A percentile compares a stretch with the other conserved stretches of the same genome.
Conservation (phyloP, 2,113 vertebrate species). For the Amphiprion percula region DNA sequence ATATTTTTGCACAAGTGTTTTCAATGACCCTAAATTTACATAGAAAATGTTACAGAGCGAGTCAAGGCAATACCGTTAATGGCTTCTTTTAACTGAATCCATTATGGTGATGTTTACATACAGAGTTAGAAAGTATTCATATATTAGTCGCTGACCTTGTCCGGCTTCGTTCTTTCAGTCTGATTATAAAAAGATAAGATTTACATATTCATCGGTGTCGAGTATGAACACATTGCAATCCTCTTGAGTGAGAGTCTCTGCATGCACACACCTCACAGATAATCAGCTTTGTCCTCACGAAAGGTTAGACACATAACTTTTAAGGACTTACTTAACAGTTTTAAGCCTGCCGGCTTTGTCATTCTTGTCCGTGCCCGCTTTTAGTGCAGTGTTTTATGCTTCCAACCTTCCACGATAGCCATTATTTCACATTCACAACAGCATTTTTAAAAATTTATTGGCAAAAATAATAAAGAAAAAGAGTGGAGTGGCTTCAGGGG, state of each 20-base stretch:
- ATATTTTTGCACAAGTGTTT: background rate
- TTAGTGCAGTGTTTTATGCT: too few species aligned
- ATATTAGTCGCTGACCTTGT: conserved; percentile 47
- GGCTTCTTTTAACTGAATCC: conserved; percentile 31
- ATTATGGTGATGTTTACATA: conserved; percentile 46
- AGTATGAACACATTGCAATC: conserved; percentile 11
- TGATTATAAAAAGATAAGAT: conserved; percentile 45
- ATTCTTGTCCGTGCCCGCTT: too few species aligned
- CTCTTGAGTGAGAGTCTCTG: conserved; percentile 22
- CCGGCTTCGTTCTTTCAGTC: conserved; percentile 29
- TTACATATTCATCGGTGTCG: conserved; percentile 53
- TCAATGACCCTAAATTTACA: conserved; percentile 31
- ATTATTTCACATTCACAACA: too few species aligned
- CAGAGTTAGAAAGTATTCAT: conserved; percentile 46
- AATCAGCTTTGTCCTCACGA: conserved; percentile 26
- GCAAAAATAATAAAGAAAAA: too few species aligned
- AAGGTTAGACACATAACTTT: conserved; percentile 41
- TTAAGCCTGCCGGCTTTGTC: too few species aligned
- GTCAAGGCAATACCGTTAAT: conserved; percentile 30
- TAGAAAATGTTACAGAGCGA: conserved; percentile 7
- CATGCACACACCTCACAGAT: conserved; percentile 33
- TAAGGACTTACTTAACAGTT: conserved; percentile 1
- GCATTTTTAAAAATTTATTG: too few species aligned
- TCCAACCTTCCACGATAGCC: too few species aligned
- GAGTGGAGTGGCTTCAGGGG: too few species aligned